These are phyloP conservation scores for Coenobita brevimanus DNA, from an alignment of 1,140 invertebrate species.

Conservation along the genomic window DNA sequence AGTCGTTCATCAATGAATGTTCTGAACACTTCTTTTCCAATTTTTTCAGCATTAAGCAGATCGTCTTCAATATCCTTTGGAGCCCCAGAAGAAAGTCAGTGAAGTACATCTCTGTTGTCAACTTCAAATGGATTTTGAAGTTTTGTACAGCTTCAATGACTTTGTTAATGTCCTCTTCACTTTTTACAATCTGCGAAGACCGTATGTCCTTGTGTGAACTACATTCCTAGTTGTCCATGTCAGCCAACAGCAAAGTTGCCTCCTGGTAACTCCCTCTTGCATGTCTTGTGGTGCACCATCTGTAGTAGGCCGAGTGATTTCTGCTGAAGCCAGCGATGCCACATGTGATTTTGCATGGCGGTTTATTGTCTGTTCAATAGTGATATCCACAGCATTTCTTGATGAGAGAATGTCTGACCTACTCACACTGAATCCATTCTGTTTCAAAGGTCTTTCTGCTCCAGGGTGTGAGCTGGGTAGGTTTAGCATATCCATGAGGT, in stretches of 20 bases:
- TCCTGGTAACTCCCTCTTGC: conserved; percentile 24
- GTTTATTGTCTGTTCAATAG: conserved; percentile 25
- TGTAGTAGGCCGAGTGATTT: conserved; percentile 31
- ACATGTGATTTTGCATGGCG: conserved; percentile 20
- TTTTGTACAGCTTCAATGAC: neutral
- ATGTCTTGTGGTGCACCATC: conserved; percentile 30
- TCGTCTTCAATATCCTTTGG: conserved; percentile 12
- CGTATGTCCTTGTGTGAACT: conserved; percentile 8
- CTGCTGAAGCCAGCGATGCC: conserved; percentile 18
- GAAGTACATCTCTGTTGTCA: neutral
- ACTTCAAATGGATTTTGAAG: conserved; percentile 10
- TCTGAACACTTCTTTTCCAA: too few relatives aligned
- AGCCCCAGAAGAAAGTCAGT: neutral
- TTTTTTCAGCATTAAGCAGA: too few relatives aligned
- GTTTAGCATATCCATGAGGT: conserved; percentile 17
- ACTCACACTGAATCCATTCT: conserved; percentile 15
- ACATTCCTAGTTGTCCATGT: conserved; percentile 11
- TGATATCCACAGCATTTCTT: conserved; percentile 37
- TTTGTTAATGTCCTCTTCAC: conserved; percentile 22
- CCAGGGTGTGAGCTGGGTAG: neutral
- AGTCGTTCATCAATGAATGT: too few relatives aligned
- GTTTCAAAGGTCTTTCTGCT: neutral
- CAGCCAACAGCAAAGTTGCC: neutral
- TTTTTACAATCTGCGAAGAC: conserved; percentile 3
- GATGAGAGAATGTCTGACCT: conserved; percentile 21